These are phyloP conservation scores for Drosophila antonietae DNA, from an alignment of 2,888 invertebrate species.

Conservation along the genomic window DNA sequence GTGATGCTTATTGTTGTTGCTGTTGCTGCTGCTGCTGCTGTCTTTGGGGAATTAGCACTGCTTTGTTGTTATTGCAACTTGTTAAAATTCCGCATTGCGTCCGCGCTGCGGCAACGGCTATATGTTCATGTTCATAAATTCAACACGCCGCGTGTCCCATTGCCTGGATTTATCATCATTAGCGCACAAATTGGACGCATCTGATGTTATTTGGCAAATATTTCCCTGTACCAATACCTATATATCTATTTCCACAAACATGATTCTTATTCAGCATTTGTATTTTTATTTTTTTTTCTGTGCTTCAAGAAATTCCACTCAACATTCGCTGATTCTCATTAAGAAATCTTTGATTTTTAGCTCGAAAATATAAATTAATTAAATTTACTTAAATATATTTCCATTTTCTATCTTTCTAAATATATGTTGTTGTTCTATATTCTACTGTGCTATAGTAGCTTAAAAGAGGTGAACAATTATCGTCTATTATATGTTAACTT, in stretches of 20 bases:
- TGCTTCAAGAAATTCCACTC: not conserved
- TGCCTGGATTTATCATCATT: conserved; percentile 37
- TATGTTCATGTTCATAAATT: conserved; percentile 71
- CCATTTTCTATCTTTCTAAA: too few relatives aligned
- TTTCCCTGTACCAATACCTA: not conserved
- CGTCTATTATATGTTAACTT: too few relatives aligned
- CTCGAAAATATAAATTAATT: not conserved
- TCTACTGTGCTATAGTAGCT: too few relatives aligned
- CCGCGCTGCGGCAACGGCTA: conserved; percentile 34
- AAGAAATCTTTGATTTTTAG: not conserved
- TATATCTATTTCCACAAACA: conserved; percentile 24
- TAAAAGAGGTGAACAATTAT: too few relatives aligned
- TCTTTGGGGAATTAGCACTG: conserved; percentile 78
- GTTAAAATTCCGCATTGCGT: conserved; percentile 74
- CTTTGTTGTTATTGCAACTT: conserved; percentile 74
- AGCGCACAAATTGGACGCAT: conserved; percentile 25
- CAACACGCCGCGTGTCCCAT: conserved; percentile 47
- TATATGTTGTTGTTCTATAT: too few relatives aligned
- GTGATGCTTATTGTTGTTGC: conserved; percentile 52
- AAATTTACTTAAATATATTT: not conserved
- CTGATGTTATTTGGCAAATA: conserved; percentile 12
- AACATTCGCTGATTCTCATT: not conserved
- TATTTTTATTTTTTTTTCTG: not conserved
- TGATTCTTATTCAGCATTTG: not conserved
- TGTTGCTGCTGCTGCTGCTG: conserved; percentile 35